A percentile compares a stretch with the other conserved stretches of the same genome.
Conservation (phyloP, 2,797 vertebrate genomes). For the Eulemur mongoz region DNA sequence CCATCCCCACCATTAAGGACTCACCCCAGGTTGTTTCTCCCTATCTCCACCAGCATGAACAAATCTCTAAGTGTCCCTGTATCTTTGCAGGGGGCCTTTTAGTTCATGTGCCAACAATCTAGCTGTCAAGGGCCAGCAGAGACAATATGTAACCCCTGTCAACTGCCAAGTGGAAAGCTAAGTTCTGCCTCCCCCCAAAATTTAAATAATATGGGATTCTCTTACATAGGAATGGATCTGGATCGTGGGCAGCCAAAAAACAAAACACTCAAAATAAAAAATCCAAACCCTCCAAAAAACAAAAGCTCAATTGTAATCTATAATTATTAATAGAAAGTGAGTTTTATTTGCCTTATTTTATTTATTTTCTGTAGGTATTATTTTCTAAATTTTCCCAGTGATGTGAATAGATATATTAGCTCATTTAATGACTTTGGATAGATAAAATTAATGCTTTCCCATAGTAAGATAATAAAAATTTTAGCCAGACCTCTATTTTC, state of each 20-base stretch:
- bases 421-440: conserved; percentile 1
- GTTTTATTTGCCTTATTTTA: background rate
- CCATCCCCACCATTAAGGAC: background rate
- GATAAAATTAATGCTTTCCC: background rate
- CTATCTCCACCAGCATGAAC: background rate
- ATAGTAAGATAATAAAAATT: conserved; percentile 20
- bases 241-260: background rate
- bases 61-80: background rate
- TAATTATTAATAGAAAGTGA: background rate
- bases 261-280: background rate
- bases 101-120: background rate
- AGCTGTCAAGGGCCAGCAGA: background rate
- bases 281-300: background rate
- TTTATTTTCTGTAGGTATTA: background rate
- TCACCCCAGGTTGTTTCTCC: background rate
- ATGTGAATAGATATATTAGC: background rate
- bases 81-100: no score
- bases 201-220: background rate
- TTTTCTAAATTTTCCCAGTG: background rate
- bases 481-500: background rate
- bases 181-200: background rate
- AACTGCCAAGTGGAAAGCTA: background rate
- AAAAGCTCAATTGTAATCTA: background rate
- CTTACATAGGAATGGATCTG: background rate
- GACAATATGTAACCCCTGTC: background rate